Percentiles rank a stretch among this genome's conserved stretches.
Evolutionary conservation across 2,888 invertebrate genomes (phyloP).

Genomic region (Apotomis capreana): DNA sequence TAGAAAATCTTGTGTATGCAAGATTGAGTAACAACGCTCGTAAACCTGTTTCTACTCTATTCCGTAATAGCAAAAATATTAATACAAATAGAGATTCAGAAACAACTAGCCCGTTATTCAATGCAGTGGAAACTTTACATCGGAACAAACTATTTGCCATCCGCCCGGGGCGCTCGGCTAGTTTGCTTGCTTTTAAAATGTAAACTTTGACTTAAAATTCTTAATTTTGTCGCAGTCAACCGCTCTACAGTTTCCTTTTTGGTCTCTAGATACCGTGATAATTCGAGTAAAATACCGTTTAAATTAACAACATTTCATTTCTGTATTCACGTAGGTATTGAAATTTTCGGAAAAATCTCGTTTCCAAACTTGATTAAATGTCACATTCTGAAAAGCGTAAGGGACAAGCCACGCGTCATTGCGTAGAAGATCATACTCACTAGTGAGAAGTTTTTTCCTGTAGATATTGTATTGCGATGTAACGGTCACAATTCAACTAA

Average conservation of each 20-base stretch:
- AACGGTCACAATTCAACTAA: no score
- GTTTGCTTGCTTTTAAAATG: slow-evolving; percentile 34
- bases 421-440: no score
- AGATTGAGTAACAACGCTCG: not conserved
- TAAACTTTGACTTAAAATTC: slow-evolving; percentile 32
- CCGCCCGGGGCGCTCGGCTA: slow-evolving; percentile 28
- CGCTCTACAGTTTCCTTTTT: slow-evolving; percentile 13
- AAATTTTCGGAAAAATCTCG: no score
- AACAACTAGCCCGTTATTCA: slow-evolving; percentile 25
- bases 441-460: no score
- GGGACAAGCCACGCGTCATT: no score
- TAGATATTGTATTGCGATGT: no score
- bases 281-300: not conserved
- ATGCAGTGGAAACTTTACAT: slow-evolving; percentile 25
- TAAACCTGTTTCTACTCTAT: not conserved
- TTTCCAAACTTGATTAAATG: no score
- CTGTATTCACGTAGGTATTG: no score
- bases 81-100: slow-evolving; percentile 2
- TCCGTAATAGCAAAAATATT: not conserved
- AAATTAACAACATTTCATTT: not conserved
- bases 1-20: no score
- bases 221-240: slow-evolving; percentile 3
- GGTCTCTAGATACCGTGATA: slow-evolving; percentile 17
- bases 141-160: slow-evolving; percentile 32
- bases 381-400: no score